A percentile compares a stretch with the other conserved stretches of the same genome.
Evolutionary conservation across 2,113 vertebrate genomes (phyloP).

Genomic region (Henicopernis longicauda): DNA sequence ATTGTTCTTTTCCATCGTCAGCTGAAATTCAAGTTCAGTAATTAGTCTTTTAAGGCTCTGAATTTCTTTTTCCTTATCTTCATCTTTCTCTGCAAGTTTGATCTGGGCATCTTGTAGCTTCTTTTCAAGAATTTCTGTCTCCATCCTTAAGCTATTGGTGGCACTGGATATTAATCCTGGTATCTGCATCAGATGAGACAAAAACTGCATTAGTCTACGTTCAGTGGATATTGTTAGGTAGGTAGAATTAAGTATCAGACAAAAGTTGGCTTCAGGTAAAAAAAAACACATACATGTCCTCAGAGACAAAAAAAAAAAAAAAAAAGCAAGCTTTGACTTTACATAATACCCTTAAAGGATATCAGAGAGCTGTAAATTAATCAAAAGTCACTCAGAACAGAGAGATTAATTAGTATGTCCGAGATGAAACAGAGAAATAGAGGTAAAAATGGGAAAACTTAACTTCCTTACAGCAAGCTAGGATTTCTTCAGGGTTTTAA

Average conservation of each 20-base stretch:
- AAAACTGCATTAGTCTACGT: background rate
- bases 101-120: constrained; percentile 62
- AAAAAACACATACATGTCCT: background rate
- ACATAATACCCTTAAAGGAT: background rate
- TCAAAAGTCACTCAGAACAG: background rate
- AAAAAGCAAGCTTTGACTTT: background rate
- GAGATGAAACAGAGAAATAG: background rate
- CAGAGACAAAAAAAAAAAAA: background rate
- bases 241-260: background rate
- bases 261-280: background rate
- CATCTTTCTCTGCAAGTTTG: constrained; percentile 64
- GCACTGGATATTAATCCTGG: constrained; percentile 70
- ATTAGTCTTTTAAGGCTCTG: constrained; percentile 64
- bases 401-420: background rate
- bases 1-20: constrained; percentile 71
- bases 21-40: constrained; percentile 66
- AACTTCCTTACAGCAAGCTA: background rate
- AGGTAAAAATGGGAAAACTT: background rate
- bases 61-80: constrained; percentile 71
- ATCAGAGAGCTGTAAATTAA: background rate
- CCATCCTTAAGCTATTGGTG: constrained; percentile 65
- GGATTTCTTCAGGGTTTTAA: background rate
- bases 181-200: constrained; percentile 65
- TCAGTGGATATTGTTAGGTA: background rate
- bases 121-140: constrained; percentile 70